Percentiles rank a stretch among this genome's conserved stretches.
Conservation (phyloP, 37 sponge, comb jelly and placozoan species). For the Halisarca cf. caerulea region DNA sequence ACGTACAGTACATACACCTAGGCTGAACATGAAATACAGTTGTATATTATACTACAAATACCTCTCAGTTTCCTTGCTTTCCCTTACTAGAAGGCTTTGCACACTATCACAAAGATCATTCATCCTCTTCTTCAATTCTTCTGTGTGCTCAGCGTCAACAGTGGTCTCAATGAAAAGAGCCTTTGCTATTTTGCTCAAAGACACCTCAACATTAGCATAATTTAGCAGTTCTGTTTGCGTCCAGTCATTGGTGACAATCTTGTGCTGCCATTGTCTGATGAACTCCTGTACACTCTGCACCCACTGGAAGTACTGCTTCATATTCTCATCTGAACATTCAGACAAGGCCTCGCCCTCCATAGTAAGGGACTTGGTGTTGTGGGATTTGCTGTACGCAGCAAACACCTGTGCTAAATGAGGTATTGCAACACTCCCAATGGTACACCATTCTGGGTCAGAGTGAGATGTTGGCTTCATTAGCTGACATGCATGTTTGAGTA, state of each 20-base stretch:
- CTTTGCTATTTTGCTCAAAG: neutral
- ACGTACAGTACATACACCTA: no score
- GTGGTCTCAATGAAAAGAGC: neutral
- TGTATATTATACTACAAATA: no score
- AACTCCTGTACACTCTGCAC: neutral
- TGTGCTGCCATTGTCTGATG: slow-evolving; percentile 4
- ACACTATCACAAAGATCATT: neutral
- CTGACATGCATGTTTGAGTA: neutral
- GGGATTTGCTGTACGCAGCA: neutral
- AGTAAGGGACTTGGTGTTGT: neutral
- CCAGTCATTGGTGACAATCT: slow-evolving; percentile 1
- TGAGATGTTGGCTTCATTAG: neutral
- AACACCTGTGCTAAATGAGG: slow-evolving; percentile 1
- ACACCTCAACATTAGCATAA: neutral
- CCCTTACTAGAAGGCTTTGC: no score
- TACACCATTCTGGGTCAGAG: neutral
- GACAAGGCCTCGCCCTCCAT: neutral
- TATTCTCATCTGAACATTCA: neutral
- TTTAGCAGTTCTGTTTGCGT: neutral
- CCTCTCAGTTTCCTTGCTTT: no score
- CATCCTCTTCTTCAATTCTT: neutral
- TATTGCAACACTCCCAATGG: neutral
- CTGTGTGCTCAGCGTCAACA: neutral
- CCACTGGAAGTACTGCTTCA: slow-evolving; percentile 21
- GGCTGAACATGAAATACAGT: no score